Conservation (phyloP, 2,113 vertebrate species). For the Amphiprion percula region DNA sequence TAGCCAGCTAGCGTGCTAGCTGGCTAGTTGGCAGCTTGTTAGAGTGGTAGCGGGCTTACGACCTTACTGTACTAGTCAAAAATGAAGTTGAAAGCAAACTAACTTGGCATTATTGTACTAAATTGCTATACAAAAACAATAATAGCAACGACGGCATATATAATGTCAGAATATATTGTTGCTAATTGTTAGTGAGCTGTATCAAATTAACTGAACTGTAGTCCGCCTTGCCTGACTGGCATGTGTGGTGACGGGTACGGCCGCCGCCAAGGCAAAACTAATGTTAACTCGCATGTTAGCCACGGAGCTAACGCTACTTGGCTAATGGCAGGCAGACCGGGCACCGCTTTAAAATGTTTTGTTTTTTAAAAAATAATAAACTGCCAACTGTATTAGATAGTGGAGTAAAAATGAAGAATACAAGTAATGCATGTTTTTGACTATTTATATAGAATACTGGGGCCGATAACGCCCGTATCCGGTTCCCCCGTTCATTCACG, state of each 20-base stretch:
- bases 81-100: not conserved
- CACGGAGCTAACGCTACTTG: constrained; percentile 29
- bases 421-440: not conserved
- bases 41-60: constrained; percentile 21
- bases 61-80: not conserved
- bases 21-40: constrained; percentile 60
- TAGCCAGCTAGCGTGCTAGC: constrained; percentile 51
- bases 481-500: not conserved
- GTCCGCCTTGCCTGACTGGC: constrained; percentile 53
- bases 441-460: not conserved
- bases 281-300: constrained; percentile 44
- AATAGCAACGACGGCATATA: fast-evolving
- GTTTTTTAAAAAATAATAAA: not conserved
- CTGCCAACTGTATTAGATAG: not conserved
- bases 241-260: constrained; percentile 56
- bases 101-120: not conserved
- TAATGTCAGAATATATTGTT: fast-evolving
- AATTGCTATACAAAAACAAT: no score
- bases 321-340: not conserved
- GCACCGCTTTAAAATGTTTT: not conserved
- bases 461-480: not conserved
- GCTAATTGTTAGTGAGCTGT: not conserved
- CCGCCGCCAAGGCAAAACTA: constrained; percentile 35
- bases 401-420: fast-evolving
- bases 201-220: not conserved